Conservation (phyloP, 2,888 invertebrate genomes). For the Hypselothyrea guttata region DNA sequence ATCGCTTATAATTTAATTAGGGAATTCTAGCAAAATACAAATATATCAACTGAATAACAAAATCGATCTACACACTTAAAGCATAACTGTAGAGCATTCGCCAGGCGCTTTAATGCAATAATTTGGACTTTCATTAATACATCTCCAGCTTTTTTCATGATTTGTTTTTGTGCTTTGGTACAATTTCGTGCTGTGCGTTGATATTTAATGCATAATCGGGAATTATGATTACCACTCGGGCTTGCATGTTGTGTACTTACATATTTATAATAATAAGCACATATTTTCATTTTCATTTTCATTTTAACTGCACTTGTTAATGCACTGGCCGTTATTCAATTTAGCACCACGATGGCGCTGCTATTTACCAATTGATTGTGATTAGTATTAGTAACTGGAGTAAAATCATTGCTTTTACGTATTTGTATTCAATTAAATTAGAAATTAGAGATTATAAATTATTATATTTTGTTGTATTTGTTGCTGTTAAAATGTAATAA, state of each 20-base stretch:
- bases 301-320: slow-evolving; percentile 75
- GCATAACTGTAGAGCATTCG: slow-evolving; percentile 3
- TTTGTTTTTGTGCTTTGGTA: slow-evolving; percentile 31
- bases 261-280: slow-evolving; percentile 51
- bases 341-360: slow-evolving; percentile 61
- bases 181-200: slow-evolving; percentile 57
- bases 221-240: slow-evolving; percentile 59
- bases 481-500: no score
- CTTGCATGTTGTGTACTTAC: slow-evolving; percentile 58
- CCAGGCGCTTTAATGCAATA: no score
- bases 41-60: no score
- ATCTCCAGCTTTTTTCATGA: slow-evolving; percentile 23
- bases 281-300: slow-evolving; percentile 45
- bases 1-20: no score
- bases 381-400: slow-evolving; percentile 9
- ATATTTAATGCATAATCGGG: slow-evolving; percentile 66
- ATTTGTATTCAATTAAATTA: slow-evolving; percentile 1
- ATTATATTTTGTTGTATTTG: slow-evolving; percentile 21
- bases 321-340: slow-evolving; percentile 69
- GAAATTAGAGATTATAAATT: slow-evolving; percentile 32
- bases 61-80: no score
- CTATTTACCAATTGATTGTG: slow-evolving; percentile 48
- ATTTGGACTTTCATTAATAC: no score
- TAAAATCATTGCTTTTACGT: slow-evolving; percentile 7
- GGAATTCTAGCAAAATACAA: no score